Base-by-base conservation (phyloP, 2,113 vertebrate species). In the Xenus cinereus region DNA sequence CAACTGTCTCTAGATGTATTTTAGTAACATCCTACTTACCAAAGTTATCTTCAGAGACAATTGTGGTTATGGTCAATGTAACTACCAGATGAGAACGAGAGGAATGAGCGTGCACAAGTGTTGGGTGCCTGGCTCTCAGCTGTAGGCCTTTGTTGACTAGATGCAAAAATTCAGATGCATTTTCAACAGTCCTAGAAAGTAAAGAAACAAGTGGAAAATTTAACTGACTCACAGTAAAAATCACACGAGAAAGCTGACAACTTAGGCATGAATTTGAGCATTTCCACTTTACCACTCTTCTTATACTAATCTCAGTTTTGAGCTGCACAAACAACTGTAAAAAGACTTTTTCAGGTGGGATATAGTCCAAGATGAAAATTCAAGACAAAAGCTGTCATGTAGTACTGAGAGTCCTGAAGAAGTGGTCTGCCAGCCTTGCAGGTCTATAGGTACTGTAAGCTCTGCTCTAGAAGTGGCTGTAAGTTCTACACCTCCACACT, bases 31-130 rank as follows among this genome's bases (percentile, higher is more conserved):
- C 26, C 66, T 69, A 33, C 98, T 98, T 93, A 98, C 99, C 95
- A 23, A 97, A 82, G 71, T 95, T 93, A 79, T 98, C 81, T 30
- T 94, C 95, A 39, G 95, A 84, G 75, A 95, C 93, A 73, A 94
- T 88, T 74, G 98, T 94, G 37, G 97, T 98, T 84, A 98, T 69
- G 8, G 98, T 98, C 85, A 99, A 91, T 0, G 98, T 99, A 35
- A 99, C 92, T 3, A 99, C 94, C 90, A 99, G 98, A 95, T 99
- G 99, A 43, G 99, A 99, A 63, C 98, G 98, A 12, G 99, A 99
- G 3, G 98, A 99, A 84, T 98, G 97, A 12, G 95, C 76, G 27
- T 99, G 99, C 60, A 99, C 97, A 14, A 98, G 86, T 2, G 98
- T 99, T 90, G 98, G 98, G 35, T 98, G 98, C 5, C 87, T 98